phyloP scores from a whole-genome alignment of 2,113 vertebrate genomes.

The Crotalus viridis region DNA sequence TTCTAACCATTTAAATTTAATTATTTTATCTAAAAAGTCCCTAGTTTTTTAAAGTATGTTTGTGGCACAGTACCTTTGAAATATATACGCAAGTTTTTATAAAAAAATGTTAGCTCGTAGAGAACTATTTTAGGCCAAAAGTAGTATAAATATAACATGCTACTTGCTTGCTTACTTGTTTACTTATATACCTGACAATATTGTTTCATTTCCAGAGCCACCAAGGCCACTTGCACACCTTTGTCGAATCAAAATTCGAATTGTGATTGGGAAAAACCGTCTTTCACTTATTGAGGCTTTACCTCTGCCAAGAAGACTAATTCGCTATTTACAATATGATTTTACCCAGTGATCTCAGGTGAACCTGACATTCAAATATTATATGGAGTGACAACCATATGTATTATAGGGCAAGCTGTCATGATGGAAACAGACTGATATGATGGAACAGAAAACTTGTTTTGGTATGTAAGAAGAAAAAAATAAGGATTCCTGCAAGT shows the following conservation, averaged over 20 bases:
- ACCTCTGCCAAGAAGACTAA: constrained; percentile 84
- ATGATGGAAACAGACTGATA: background rate
- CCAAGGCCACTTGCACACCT: constrained; percentile 88
- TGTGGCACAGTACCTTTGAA: background rate
- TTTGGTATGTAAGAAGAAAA: constrained; percentile 14
- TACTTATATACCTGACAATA: constrained; percentile 16
- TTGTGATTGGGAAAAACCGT: constrained; percentile 77
- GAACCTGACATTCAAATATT: rapidly evolving
- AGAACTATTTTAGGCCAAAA: background rate
- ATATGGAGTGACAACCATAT: rapidly evolving
- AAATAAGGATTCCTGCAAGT: constrained; percentile 18
- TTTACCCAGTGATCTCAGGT: constrained; percentile 57
- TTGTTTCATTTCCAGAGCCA: constrained; percentile 72
- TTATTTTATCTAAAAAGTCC: background rate
- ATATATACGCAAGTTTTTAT: background rate
- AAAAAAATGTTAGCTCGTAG: background rate
- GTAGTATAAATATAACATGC: background rate
- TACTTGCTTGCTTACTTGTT: background rate
- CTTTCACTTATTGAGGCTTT: constrained; percentile 77
- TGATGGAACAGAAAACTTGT: constrained; percentile 11
- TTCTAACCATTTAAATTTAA: background rate
- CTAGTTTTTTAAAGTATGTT: background rate
- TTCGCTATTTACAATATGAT: constrained; percentile 81
- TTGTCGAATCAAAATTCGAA: constrained; percentile 83
- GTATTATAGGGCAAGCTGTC: constrained; percentile 2